Evolutionary conservation across 2,888 invertebrate genomes (phyloP).

Genomic region (Acanthosepion lycidas): DNA sequence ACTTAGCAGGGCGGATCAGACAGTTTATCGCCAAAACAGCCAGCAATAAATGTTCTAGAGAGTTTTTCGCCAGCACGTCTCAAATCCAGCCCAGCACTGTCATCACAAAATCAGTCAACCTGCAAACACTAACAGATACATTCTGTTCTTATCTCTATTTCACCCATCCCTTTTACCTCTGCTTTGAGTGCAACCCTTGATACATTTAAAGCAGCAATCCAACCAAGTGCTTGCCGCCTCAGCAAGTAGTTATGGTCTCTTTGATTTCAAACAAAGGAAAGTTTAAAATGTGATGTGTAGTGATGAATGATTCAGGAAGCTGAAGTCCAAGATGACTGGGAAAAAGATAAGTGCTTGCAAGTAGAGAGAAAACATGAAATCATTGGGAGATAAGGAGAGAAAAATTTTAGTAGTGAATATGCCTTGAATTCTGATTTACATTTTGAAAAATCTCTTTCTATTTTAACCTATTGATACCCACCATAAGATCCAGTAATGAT

Average conservation of each 20-base stretch:
- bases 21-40: slow-evolving; percentile 17
- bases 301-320: background rate
- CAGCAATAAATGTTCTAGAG: background rate
- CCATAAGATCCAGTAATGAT: too few relatives aligned
- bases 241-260: background rate
- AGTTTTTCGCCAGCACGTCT: background rate
- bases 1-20: background rate
- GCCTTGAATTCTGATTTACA: background rate
- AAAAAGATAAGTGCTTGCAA: background rate
- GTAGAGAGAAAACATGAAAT: background rate
- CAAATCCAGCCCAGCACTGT: background rate
- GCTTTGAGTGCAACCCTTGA: background rate
- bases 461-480: too few relatives aligned
- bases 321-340: background rate
- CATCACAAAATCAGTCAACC: background rate
- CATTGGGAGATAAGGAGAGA: background rate
- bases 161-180: background rate
- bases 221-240: background rate
- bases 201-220: background rate
- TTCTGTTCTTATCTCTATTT: background rate
- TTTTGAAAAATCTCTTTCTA: too few relatives aligned
- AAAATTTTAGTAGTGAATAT: background rate
- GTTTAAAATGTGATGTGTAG: background rate
- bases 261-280: background rate
- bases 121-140: background rate